These are phyloP conservation scores for Zosterops hypoxanthus DNA, from an alignment of 2,113 vertebrate species.

Conservation along the genomic window DNA sequence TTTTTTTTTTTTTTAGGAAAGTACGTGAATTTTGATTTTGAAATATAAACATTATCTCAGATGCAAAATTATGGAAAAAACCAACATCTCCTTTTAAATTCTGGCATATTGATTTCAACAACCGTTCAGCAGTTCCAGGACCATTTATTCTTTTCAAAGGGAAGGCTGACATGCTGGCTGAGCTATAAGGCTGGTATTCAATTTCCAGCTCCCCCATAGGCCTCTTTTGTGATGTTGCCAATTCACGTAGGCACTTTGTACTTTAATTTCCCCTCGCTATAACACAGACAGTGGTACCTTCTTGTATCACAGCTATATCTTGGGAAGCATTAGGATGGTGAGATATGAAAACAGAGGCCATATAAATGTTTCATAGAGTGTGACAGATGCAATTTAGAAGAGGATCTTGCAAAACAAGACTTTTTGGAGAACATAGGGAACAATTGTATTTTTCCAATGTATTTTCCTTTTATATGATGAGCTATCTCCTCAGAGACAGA, in stretches of 20 bases:
- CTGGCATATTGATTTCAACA: background rate
- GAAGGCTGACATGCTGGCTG: background rate
- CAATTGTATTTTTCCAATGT: background rate
- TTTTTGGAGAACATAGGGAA: background rate
- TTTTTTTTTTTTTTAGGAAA: background rate
- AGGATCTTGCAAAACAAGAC: background rate
- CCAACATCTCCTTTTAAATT: background rate
- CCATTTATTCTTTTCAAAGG: background rate
- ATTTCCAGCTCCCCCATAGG: slow-evolving; percentile 6
- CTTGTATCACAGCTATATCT: background rate
- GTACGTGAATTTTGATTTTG: background rate
- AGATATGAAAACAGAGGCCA: background rate
- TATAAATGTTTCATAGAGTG: background rate
- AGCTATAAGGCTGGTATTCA: background rate
- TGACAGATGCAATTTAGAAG: background rate
- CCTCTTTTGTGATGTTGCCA: slow-evolving; percentile 39
- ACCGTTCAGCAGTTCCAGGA: background rate
- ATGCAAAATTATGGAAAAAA: background rate
- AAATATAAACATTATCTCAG: background rate
- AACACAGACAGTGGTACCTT: background rate
- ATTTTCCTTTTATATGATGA: background rate
- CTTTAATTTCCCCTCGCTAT: slow-evolving; percentile 2
- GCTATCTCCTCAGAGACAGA: background rate
- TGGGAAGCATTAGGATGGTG: background rate
- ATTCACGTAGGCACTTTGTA: background rate